A percentile compares a stretch with the other conserved stretches of the same genome.
These are phyloP conservation scores for Nicator chloris DNA, from an alignment of 2,113 vertebrate genomes.

Conservation along the genomic window DNA sequence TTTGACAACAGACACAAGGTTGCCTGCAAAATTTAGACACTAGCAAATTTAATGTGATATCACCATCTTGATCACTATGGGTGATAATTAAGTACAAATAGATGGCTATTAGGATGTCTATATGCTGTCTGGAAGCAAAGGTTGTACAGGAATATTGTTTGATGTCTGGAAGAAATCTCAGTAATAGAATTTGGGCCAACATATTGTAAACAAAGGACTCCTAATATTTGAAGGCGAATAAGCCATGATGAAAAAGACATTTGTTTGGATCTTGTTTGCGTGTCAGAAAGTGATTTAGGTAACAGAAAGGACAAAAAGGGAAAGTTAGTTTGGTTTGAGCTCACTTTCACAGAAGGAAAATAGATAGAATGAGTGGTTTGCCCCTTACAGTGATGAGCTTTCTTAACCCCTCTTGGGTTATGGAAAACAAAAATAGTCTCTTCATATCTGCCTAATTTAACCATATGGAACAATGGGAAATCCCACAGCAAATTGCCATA, in stretches of 20 bases:
- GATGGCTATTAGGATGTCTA: neutral
- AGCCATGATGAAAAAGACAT: neutral
- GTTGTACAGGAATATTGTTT: neutral
- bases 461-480: neutral
- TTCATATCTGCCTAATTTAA: neutral
- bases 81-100: neutral
- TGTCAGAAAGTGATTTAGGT: neutral
- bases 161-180: neutral
- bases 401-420: neutral
- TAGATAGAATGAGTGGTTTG: neutral
- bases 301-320: neutral
- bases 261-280: neutral
- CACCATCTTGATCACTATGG: neutral
- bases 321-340: neutral
- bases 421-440: neutral
- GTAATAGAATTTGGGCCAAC: neutral
- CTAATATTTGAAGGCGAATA: neutral
- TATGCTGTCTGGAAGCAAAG: neutral
- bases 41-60: neutral
- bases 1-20: neutral
- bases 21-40: neutral
- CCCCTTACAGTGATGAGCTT: neutral
- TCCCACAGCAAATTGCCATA: neutral
- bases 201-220: neutral
- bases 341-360: neutral